Evolutionary conservation across 2,888 invertebrate genomes (phyloP), one percentile per base, ranked within the genome.

Genomic region (Acrocyrtus sp.): DNA sequence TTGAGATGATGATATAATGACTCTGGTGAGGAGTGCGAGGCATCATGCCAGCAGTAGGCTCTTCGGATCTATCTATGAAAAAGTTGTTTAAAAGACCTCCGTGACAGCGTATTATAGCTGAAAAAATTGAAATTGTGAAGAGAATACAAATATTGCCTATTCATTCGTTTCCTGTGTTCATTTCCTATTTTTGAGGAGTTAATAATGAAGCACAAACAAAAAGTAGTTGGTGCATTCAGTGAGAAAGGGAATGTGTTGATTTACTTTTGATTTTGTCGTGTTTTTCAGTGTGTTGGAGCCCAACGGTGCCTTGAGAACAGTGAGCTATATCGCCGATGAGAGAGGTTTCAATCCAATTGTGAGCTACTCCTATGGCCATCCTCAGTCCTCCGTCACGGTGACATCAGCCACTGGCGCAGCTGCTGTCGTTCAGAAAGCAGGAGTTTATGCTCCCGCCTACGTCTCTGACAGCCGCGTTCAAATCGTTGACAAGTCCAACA

Each of bases 301-400:
- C 15, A 77, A 79, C 54, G 80, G 80, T 22, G 77, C 77, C 8
- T 48, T 80, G 10, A 53, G 80, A n/a, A 77, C 75, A 10, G 80
- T 80, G 10, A 67, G 73, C 1, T 80, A 80, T 61, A 76, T 69
- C 5, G 79, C 79, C 10, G 80, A 80, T 45, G 80, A 78, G 61
- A 50, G 75, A 53, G 80, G 80, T n/a, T 80, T 79, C 65, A 75
- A 77, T 22, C 80, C 79, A 5, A 70, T 73, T 21, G 65, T 80
- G 45, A 72, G 73, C 58, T 80, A 80, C 63, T 68, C 79, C 10
- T 76, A 79, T 45, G 76, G 75, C 24, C 75, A 77, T 53, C 60
- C 75, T 19, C 73, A 68, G 21, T 72, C 74, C 12, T 74, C 76
- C 1, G 70, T 69, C 5, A 17, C 68, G 3, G 67, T 74, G 5